These are phyloP conservation scores for Atherinosoma microstoma DNA, from an alignment of 2,797 vertebrate genomes.

Conservation along the genomic window DNA sequence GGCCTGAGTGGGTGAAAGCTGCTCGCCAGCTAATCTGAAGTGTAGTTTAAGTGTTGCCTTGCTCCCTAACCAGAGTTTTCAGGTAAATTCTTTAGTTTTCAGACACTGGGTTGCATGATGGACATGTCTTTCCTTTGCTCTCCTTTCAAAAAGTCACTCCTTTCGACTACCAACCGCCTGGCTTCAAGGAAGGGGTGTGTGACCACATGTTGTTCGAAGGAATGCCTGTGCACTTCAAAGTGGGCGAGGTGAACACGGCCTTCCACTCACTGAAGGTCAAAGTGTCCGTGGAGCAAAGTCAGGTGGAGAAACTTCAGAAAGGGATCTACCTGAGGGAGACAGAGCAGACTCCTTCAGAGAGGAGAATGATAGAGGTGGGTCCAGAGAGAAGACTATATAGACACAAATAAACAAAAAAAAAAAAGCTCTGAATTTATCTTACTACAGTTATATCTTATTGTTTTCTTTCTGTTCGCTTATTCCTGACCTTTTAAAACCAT, in stretches of 20 bases:
- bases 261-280: slow-evolving; percentile 81
- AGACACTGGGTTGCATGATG: background rate
- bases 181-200: slow-evolving; percentile 82
- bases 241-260: slow-evolving; percentile 82
- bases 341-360: slow-evolving; percentile 9
- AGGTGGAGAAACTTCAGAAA: slow-evolving; percentile 74
- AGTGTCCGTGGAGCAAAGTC: slow-evolving; percentile 76
- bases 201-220: slow-evolving; percentile 85
- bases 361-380: slow-evolving; percentile 25
- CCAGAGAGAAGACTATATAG: background rate
- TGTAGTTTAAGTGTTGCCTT: too few species aligned
- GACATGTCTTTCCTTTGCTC: background rate
- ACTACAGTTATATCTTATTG: background rate
- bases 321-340: slow-evolving; percentile 60
- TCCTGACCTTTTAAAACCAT: background rate
- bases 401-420: background rate
- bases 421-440: background rate
- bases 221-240: slow-evolving; percentile 79
- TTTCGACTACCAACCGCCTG: slow-evolving; percentile 84
- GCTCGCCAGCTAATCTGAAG: too few species aligned
- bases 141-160: slow-evolving; percentile 79
- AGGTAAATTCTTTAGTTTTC: too few species aligned
- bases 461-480: background rate
- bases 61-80: too few species aligned
- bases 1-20: too few species aligned